A percentile compares a stretch with the other conserved stretches of the same genome.
Evolutionary conservation across 2,113 vertebrate species (phyloP).

Genomic region (Solea solea): DNA sequence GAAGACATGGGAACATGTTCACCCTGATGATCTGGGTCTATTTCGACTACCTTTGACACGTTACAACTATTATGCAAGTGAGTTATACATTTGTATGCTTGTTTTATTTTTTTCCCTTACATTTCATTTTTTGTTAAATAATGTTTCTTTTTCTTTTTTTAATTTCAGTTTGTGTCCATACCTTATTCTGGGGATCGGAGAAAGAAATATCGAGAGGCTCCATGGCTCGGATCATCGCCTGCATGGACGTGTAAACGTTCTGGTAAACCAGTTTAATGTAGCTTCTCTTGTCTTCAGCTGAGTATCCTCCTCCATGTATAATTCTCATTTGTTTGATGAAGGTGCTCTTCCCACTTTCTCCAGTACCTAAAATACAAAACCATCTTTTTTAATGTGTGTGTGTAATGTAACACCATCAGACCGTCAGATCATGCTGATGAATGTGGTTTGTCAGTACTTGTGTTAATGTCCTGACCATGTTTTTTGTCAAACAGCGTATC

Average conservation of each 20-base stretch:
- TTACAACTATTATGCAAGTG: too few relatives aligned
- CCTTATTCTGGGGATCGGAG: constrained; percentile 82
- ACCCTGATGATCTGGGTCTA: too few relatives aligned
- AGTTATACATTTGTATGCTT: too few relatives aligned
- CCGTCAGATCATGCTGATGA: too few relatives aligned
- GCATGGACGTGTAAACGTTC: constrained; percentile 90
- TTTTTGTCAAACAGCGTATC: too few relatives aligned
- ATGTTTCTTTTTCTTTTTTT: too few relatives aligned
- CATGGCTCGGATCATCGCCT: constrained; percentile 89
- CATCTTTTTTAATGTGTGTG: neutral
- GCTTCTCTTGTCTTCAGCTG: constrained; percentile 87
- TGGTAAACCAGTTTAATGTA: constrained; percentile 90
- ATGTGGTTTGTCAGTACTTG: too few relatives aligned
- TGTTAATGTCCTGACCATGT: too few relatives aligned
- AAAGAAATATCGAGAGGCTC: constrained; percentile 82
- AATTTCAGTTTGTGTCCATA: constrained; percentile 37
- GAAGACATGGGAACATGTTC: neutral
- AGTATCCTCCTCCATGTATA: constrained; percentile 91
- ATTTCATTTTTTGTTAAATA: too few relatives aligned
- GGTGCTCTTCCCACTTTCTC: constrained; percentile 92
- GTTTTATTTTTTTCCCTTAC: too few relatives aligned
- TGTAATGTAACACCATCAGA: too few relatives aligned
- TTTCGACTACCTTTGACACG: too few relatives aligned
- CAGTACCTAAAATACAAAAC: constrained; percentile 77
- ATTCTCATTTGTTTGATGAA: constrained; percentile 96